Conservation (phyloP, 2,797 vertebrate species). For the Characodon lateralis region DNA sequence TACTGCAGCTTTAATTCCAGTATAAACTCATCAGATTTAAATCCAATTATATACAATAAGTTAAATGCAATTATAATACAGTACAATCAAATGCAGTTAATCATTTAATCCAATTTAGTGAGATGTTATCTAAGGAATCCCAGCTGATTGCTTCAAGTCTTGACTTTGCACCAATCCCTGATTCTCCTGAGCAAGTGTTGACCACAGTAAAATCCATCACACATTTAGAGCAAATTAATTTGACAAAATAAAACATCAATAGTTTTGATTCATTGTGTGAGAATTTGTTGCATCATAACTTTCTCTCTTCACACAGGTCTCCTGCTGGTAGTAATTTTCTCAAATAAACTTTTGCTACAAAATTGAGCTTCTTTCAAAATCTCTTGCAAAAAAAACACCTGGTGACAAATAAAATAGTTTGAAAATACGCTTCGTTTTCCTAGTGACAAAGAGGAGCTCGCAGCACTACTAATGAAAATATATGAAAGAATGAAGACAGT, state of each 20-base stretch:
- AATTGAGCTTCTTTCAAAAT: background rate
- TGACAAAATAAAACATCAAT: background rate
- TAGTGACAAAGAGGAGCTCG: background rate
- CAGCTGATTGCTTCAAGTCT: too few species aligned
- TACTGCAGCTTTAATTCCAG: background rate
- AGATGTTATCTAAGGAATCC: background rate
- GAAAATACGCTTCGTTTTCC: background rate
- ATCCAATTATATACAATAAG: background rate
- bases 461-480: background rate
- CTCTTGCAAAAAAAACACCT: background rate
- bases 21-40: background rate
- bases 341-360: background rate
- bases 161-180: background rate
- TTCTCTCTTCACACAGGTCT: background rate
- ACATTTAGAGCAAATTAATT: background rate
- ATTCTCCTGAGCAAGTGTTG: too few species aligned
- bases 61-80: background rate
- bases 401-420: background rate
- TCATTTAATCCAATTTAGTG: background rate
- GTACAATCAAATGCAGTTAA: background rate
- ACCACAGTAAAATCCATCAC: background rate
- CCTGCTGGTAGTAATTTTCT: background rate
- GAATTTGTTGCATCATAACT: background rate
- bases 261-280: background rate
- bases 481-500: background rate